Base-by-base conservation (phyloP, 2,888 invertebrate genomes). In the Cylloceria caligata region DNA sequence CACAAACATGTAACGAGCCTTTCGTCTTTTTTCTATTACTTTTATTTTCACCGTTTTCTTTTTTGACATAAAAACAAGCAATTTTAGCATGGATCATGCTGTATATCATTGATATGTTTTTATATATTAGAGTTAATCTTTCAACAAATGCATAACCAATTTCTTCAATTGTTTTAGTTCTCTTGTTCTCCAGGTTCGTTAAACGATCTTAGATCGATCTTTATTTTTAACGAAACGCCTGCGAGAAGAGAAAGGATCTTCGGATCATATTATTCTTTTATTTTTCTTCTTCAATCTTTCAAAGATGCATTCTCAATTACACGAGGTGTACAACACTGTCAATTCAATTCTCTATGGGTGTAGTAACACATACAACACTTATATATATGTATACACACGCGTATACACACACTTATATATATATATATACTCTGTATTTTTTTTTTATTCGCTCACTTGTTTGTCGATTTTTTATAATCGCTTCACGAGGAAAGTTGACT, bases 21-120 rank as follows among this genome's bases (percentile, higher is more conserved):
- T 89, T 88, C 89, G 89, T 91, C 89, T 91, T 89, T 91, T 91
- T 91, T 91, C 90, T 90, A 91, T 91, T 91, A 91, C 89, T 91
- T 92, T 91, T 91, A 91, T 92, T 92, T 92, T 89, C 91, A 91
- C 88, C 89, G 42, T 42, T 42, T 24, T 49, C 9, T 49, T 91
- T 91, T 91, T 91, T 91, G 90, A 90, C 90, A 90, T 89, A 89
- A 90, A 88, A 55, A 90, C 87, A 88, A 90, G 90, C 90, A 89
- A 90, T 89, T 90, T 90, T 88, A 87, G 88, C 88, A 90, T 91
- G 89, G 89, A 90, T 89, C 91, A 90, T 91, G 91, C 90, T 91
- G 89, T 91, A 90, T 91, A 91, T 91, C 89, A 89, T 90, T 91
- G 91, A 91, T 90, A 91, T 91, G 90, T 91, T 90, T 89, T 91